These are phyloP conservation scores for Zaprionus lineosus DNA, from an alignment of 2,888 invertebrate genomes.

Conservation along the genomic window DNA sequence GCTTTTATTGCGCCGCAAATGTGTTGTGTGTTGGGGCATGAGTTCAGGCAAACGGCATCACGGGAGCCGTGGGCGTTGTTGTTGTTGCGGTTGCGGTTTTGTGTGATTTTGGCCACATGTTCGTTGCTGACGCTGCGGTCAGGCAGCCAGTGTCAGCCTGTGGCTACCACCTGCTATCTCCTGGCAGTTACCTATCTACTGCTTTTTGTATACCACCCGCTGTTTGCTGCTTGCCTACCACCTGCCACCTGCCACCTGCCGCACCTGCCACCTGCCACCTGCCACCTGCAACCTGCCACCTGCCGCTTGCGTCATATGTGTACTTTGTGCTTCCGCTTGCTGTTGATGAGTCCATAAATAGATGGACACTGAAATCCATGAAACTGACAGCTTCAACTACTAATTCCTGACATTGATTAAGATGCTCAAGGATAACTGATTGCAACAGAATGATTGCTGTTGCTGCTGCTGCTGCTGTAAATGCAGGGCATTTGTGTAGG, in stretches of 20 bases:
- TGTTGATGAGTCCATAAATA: conserved; percentile 4
- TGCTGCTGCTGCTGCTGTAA: no score
- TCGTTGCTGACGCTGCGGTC: conserved; percentile 15
- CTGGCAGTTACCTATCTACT: no score
- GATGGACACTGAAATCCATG: neutral
- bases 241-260: no score
- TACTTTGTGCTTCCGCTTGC: no score
- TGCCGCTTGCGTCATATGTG: neutral
- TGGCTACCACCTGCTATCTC: conserved; percentile 17
- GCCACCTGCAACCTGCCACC: no score
- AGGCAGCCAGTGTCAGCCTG: conserved; percentile 5
- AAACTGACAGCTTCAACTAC: neutral
- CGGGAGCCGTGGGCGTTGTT: conserved; percentile 30
- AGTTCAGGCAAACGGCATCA: conserved; percentile 28
- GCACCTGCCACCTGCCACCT: no score
- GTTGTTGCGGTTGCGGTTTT: conserved; percentile 24
- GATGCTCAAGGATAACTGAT: neutral
- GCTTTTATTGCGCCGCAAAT: conserved; percentile 8
- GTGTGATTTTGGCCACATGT: conserved; percentile 30
- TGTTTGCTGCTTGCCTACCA: no score
- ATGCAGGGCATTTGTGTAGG: no score
- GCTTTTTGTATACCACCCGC: no score
- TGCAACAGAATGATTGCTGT: no score
- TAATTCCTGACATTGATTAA: no score
- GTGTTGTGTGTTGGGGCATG: neutral